phyloP scores from a whole-genome alignment of 2,797 vertebrate genomes.

The Thaleichthys pacificus region DNA sequence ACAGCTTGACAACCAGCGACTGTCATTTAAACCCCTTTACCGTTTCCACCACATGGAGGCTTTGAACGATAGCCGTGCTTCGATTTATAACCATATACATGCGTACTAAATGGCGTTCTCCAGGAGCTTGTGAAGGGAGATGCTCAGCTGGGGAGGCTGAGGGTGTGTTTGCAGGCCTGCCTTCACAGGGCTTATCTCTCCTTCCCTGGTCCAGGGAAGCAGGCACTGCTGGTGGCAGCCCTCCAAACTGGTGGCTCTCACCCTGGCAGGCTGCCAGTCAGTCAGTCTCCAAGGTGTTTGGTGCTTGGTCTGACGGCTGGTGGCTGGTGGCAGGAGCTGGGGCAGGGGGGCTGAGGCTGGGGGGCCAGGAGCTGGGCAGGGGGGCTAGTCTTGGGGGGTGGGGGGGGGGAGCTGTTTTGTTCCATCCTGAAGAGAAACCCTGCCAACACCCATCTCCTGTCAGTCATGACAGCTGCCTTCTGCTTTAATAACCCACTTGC shows the following conservation, averaged over 20 bases:
- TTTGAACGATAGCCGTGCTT: no score
- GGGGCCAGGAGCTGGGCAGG: not conserved
- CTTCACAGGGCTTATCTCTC: slow-evolving; percentile 5
- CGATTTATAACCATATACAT: no score
- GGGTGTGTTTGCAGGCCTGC: not conserved
- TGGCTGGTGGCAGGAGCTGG: not conserved
- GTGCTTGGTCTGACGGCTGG: not conserved
- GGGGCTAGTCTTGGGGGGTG: slow-evolving; percentile 11
- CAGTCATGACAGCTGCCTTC: slow-evolving; percentile 50
- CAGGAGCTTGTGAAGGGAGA: slow-evolving; percentile 4
- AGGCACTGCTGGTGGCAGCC: slow-evolving; percentile 48
- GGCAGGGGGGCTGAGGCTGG: no score
- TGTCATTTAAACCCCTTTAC: no score
- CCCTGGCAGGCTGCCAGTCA: not conserved
- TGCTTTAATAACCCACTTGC: slow-evolving; percentile 30
- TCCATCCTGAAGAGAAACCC: slow-evolving; percentile 30
- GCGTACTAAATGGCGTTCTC: slow-evolving; percentile 29
- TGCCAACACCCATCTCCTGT: slow-evolving; percentile 56
- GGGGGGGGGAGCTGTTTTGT: slow-evolving; percentile 64
- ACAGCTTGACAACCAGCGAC: no score
- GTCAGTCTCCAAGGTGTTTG: not conserved
- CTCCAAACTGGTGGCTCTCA: slow-evolving; percentile 46
- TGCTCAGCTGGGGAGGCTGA: slow-evolving; percentile 12
- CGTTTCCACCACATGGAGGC: no score
- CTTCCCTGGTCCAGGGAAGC: slow-evolving; percentile 46